These are phyloP conservation scores for Mustelus asterias DNA, from an alignment of 2,113 vertebrate genomes.

Conservation along the genomic window DNA sequence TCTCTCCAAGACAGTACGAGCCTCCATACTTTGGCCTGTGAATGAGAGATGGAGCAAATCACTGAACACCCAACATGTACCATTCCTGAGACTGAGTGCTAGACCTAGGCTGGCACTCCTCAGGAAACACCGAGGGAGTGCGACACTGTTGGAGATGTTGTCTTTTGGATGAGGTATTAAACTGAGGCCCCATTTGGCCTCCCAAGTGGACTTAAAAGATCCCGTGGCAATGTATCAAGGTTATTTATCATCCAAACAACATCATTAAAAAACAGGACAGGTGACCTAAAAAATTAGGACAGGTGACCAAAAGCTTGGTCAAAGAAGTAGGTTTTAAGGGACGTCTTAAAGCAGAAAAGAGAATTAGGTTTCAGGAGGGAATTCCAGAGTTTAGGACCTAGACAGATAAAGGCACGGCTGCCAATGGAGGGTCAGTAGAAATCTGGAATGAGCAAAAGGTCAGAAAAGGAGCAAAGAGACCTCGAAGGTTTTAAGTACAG, in stretches of 20 bases:
- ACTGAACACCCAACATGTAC: not conserved
- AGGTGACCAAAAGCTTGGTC: not conserved
- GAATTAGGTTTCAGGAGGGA: not conserved
- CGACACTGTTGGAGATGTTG: not conserved
- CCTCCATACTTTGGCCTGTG: constrained; percentile 76
- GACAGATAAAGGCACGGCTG: not conserved
- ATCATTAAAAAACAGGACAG: not conserved
- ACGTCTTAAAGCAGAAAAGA: not conserved
- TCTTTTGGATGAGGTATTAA: not conserved
- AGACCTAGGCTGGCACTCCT: not conserved
- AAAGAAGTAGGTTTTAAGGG: not conserved
- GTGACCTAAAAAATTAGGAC: not conserved
- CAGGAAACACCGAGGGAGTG: not conserved
- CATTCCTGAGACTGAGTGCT: not conserved
- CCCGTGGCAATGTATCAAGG: not conserved
- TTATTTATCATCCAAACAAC: not conserved
- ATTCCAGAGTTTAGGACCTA: not conserved
- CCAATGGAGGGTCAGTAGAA: not conserved
- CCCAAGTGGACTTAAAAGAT: not conserved
- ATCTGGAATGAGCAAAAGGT: not conserved
- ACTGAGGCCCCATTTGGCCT: not conserved
- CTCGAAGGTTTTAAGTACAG: not conserved
- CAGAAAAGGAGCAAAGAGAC: not conserved
- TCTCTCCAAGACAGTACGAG: constrained; percentile 80
- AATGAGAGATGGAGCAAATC: not conserved